Evolutionary conservation across 1,140 invertebrate species (phyloP), one percentile per base, ranked within the genome.

Genomic region (Zaprionus taronus): DNA sequence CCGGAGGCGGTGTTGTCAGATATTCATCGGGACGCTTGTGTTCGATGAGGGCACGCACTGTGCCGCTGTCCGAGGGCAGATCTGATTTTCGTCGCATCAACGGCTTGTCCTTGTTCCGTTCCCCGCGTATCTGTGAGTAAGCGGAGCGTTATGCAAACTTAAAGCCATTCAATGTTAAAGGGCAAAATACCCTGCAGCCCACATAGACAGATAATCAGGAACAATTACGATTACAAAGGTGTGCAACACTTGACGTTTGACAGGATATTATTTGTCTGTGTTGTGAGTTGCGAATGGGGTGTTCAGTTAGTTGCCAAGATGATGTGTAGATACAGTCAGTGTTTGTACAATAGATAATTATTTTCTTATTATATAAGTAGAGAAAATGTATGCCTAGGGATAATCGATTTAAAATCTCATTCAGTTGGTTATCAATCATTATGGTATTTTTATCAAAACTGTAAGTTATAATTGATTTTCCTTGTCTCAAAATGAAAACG

Each of bases 61-160:
- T 99, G 91, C 96, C 96, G 75, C 96, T 95, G 94, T 99, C 98
- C 91, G 98, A 96, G 28, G 98, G 98, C 93, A 99, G 94, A 93
- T 99, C 98, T 15, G 98, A 99, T 94, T 99, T 99, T 92, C 97
- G 96, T 93, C 98, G 95, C 51, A 99, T 94, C 77, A 99, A 94
- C 28, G 97, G 97, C 93, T 98, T 98, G 67, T 96, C 96, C 93
- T 95, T 96, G 93, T 96, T 96, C 81, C 94, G 94, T 79, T 91
- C 87, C 26, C 87, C 87, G 26, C 87, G 87, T 70, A 91, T 79
- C 87, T 91, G 82, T 83, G 80, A 80, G 71, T 69, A 81, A 75
- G 84, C 72, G 55, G 69, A 67, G 65, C 67, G 55, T 63, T 73
- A 72, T 79, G 73, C 76, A 85, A 73, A 83, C 81, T 68, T 77